Conservation (phyloP, 2,888 invertebrate genomes). For the Bedellia somnulentella region DNA sequence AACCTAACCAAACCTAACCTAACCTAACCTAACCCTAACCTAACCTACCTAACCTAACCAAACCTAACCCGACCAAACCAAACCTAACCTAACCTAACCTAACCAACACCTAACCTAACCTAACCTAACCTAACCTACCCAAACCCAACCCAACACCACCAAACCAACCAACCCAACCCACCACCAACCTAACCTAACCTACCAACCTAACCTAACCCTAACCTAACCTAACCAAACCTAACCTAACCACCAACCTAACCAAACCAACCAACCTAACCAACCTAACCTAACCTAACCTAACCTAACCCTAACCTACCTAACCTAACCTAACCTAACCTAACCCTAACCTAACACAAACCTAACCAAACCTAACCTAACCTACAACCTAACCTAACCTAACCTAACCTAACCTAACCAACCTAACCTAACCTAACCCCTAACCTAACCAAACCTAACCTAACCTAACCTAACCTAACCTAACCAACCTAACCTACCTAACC, state of each 20-base stretch:
- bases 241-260: slow-evolving; percentile 8
- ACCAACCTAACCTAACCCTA: slow-evolving; percentile 7
- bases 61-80: slow-evolving; percentile 6
- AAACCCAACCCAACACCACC: slow-evolving; percentile 6
- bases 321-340: slow-evolving; percentile 9
- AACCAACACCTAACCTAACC: slow-evolving; percentile 7
- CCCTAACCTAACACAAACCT: slow-evolving; percentile 15
- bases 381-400: slow-evolving; percentile 11
- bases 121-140: slow-evolving; percentile 7
- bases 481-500: slow-evolving; percentile 13
- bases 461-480: slow-evolving; percentile 14
- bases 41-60: slow-evolving; percentile 7
- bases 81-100: slow-evolving; percentile 7
- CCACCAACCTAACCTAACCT: slow-evolving; percentile 6
- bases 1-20: slow-evolving; percentile 6
- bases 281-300: slow-evolving; percentile 8
- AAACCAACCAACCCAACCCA: slow-evolving; percentile 6
- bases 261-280: slow-evolving; percentile 8
- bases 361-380: slow-evolving; percentile 15
- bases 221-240: slow-evolving; percentile 6
- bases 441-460: slow-evolving; percentile 9
- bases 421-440: slow-evolving; percentile 8
- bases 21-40: slow-evolving; percentile 7
- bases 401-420: slow-evolving; percentile 11
- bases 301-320: slow-evolving; percentile 6